Evolutionary conservation across 1,140 invertebrate genomes (phyloP), one percentile per base, ranked within the genome.

Genomic region (Zaprionus davidi): DNA sequence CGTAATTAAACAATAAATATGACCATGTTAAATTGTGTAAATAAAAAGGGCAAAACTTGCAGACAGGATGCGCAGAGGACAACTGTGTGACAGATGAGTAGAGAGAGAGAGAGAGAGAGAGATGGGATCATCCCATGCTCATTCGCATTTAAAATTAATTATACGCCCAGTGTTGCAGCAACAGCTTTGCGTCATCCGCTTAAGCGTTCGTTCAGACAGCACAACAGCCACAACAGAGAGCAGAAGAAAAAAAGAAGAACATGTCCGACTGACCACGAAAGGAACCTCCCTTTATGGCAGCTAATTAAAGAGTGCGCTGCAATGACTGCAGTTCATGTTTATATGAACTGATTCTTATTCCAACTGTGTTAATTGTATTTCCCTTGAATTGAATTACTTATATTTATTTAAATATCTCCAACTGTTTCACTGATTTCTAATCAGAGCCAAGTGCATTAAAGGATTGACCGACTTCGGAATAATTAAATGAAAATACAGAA

Each of bases 1-100:
- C 38, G 78, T 87, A 88, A 87, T 87, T 88, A 78, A 87, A 87
- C 74, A 83, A 81, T 88, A 88, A 81, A 88, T 83, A 87, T 81
- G 73, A 49, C 63, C 67, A 71, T 75, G 62, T 71, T 71, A 38
- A 76, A 60, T 72, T 59, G 51, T 66, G 69, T 59, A 72, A 51
- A 75, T 66, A 55, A 64, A 57, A 78, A 78, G 34, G 46, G 71
- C 68, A 72, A 72, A 87, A 72, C 72, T 77, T 73, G 24, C 74
- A 31, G 55, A 59, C 62, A 57, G 66, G 28, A 57, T 63, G 62
- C 31, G 44, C 51, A 46, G 57, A 38, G 56, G 49, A 49, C 57
- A 41, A 68, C 51, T 58, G 34, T 12, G 46, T 44, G 46, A 11
- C n/a, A 44, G 44, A 38, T 51, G 46, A 49, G 28, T 26, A 17